Base-by-base conservation (phyloP, 2,888 invertebrate species). In the Meta bourneti region DNA sequence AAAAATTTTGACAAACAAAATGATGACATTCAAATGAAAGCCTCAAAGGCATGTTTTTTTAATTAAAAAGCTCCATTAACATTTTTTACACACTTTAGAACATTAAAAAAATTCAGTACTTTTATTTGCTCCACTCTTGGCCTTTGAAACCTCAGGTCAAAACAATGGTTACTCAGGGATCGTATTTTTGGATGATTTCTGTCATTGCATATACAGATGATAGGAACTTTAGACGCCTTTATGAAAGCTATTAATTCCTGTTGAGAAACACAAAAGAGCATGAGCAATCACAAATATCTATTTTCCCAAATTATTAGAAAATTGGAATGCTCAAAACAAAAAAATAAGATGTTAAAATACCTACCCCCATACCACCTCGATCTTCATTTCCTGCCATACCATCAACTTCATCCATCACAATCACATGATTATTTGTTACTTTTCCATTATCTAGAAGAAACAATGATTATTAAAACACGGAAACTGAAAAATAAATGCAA, bases 381-480 rank as follows among this genome's bases (percentile, higher is more conserved):
- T 99, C 99, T 95, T 99, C 98, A 95, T 99, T 99, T 5, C 99
- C 99, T 0, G 99, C 98, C 99, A 99, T 99, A 9, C 99, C 99
- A 94, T 99, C 99, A 0, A 99, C 99, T 96, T 99, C 99, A 94
- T 99, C 99, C 99, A 99, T 99, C n/a, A 99, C 96, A 8, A 99
- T 95, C 16, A 98, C 98, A 94, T 98, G 98, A 94, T 98, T 98
- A 93, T 96, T 96, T 7, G 93, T 80, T 69, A 92, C 91, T 70
- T 89, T 92, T 8, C 81, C 71, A 86, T 74, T 51, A 78, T 75
- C 91, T 91, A 48, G 9, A 16, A 48, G 34, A 70, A 70, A 71
- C 51, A 19, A 20, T 34, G 19, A 11, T 72, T 1, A 72, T 20
- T 69, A 75, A 48, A 71, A 4, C 6, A 19, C 20, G 16, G 7